Conservation (phyloP, 1,140 invertebrate genomes). For the Temnothorax nylanderi region DNA sequence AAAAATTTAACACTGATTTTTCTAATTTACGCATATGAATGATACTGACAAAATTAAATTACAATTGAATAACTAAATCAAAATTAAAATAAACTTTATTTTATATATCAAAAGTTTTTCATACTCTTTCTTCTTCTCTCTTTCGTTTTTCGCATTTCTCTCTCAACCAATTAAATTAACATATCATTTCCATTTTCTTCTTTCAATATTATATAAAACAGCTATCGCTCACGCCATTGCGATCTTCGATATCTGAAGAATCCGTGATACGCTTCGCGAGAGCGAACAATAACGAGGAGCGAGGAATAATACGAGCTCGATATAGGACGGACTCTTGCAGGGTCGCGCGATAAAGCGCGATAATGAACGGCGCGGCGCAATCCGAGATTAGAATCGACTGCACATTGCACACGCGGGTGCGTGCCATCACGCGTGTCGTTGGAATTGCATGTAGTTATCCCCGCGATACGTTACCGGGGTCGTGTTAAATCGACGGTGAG, state of each 20-base stretch:
- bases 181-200: neutral
- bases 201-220: neutral
- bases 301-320: slow-evolving; percentile 15
- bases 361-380: slow-evolving; percentile 69
- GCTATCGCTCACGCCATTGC: neutral
- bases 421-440: slow-evolving; percentile 75
- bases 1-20: neutral
- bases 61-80: neutral
- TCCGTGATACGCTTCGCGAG: slow-evolving; percentile 1
- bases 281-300: slow-evolving; percentile 14
- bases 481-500: slow-evolving; percentile 27
- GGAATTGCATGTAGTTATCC: slow-evolving; percentile 73
- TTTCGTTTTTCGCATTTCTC: neutral
- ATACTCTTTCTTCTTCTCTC: neutral
- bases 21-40: neutral
- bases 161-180: neutral
- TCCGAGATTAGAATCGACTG: slow-evolving; percentile 67
- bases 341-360: slow-evolving; percentile 65
- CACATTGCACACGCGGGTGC: slow-evolving; percentile 58
- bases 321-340: slow-evolving; percentile 11
- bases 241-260: slow-evolving; percentile 28
- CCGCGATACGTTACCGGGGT: slow-evolving; percentile 17
- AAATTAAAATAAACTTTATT: slow-evolving; percentile 1
- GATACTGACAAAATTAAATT: neutral
- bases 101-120: neutral